These are phyloP conservation scores for Batillaria attramentaria DNA, from an alignment of 1,140 invertebrate species.

Conservation along the genomic window DNA sequence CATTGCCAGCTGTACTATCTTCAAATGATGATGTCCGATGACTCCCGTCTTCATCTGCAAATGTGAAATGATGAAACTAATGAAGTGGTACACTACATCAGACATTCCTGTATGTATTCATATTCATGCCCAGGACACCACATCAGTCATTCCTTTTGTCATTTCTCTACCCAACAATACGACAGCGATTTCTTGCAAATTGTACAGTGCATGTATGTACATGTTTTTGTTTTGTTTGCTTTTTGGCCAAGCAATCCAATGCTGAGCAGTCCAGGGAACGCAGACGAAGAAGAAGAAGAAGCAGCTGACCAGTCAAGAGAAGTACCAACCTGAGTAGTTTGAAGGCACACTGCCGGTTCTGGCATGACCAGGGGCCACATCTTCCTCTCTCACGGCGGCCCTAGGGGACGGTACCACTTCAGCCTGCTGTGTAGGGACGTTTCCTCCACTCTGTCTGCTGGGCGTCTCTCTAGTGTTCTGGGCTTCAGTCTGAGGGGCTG, in stretches of 20 bases:
- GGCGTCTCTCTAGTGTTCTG: neutral
- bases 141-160: too few species aligned
- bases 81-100: too few species aligned
- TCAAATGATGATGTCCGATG: conserved; percentile 12
- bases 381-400: conserved; percentile 4
- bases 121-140: too few species aligned
- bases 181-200: too few species aligned
- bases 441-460: neutral
- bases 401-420: conserved; percentile 20
- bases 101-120: too few species aligned
- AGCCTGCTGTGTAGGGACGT: too few species aligned
- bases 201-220: too few species aligned
- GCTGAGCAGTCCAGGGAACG: neutral
- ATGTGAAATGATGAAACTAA: too few species aligned
- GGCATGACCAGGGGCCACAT: neutral
- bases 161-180: too few species aligned
- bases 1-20: conserved; percentile 1
- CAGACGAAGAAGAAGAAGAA: neutral
- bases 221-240: too few species aligned
- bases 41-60: conserved; percentile 18
- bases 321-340: conserved; percentile 32
- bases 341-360: conserved; percentile 38
- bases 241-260: too few species aligned
- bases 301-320: too few species aligned
- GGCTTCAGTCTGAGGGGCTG: neutral